phyloP scores from a whole-genome alignment of 2,888 invertebrate species.

The Drosophila eohydei region DNA sequence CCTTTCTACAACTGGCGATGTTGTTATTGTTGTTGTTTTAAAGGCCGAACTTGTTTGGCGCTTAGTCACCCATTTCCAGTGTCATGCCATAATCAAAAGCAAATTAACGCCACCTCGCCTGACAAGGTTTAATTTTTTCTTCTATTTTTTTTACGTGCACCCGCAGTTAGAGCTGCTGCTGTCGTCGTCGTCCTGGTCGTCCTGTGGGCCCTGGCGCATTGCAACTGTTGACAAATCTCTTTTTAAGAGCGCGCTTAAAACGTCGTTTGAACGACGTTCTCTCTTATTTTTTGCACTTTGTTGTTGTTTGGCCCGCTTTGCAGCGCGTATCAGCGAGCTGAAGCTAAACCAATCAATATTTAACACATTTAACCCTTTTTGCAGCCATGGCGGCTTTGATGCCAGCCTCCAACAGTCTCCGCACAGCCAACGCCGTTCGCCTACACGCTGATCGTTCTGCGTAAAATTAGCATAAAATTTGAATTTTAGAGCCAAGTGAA shows the following conservation, averaged over 20 bases:
- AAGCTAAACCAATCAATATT: slow-evolving; percentile 77
- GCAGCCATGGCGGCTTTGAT: slow-evolving; percentile 43
- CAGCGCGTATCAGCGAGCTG: slow-evolving; percentile 49
- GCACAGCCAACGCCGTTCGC: background rate
- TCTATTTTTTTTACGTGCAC: slow-evolving; percentile 16
- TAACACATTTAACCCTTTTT: slow-evolving; percentile 79
- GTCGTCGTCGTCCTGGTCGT: background rate
- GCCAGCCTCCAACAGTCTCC: slow-evolving; percentile 20
- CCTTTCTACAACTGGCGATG: background rate
- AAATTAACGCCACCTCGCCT: slow-evolving; percentile 69
- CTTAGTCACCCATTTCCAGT: slow-evolving; percentile 54
- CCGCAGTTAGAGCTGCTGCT: slow-evolving; percentile 29
- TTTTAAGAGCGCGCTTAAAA: slow-evolving; percentile 79
- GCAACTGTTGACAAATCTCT: slow-evolving; percentile 80
- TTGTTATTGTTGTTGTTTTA: slow-evolving; percentile 25
- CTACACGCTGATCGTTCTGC: slow-evolving; percentile 63
- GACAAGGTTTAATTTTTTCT: slow-evolving; percentile 51
- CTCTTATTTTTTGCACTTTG: slow-evolving; percentile 21
- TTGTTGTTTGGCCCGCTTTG: slow-evolving; percentile 35
- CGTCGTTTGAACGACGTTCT: slow-evolving; percentile 68
- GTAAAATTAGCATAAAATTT: slow-evolving; percentile 80
- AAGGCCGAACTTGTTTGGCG: slow-evolving; percentile 36
- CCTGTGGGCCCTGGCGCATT: slow-evolving; percentile 52
- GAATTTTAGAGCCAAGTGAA: slow-evolving; percentile 78
- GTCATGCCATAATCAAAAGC: slow-evolving; percentile 72